Evolutionary conservation across 1,140 invertebrate species (phyloP).

Genomic region (Pogonognathellus flavescens): DNA sequence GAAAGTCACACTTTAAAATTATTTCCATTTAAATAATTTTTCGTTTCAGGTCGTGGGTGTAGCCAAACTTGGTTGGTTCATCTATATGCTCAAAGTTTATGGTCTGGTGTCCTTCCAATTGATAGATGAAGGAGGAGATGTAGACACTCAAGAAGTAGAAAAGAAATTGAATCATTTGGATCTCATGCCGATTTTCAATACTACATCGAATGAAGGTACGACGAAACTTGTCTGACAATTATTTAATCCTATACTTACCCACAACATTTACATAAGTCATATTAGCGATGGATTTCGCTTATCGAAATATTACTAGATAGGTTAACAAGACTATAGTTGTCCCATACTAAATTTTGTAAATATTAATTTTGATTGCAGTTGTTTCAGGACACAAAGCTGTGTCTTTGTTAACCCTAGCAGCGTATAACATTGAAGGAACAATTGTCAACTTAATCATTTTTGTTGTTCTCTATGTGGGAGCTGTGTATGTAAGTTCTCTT

Average conservation of each 20-base stretch:
- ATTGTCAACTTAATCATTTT: constrained; percentile 1
- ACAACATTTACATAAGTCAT: background rate
- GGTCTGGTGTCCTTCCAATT: background rate
- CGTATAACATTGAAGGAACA: constrained; percentile 26
- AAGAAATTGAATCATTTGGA: constrained; percentile 12
- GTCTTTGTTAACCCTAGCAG: background rate
- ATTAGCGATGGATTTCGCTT: too few relatives aligned
- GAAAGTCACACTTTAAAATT: background rate
- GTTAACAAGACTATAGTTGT: too few relatives aligned
- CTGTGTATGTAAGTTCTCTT: background rate
- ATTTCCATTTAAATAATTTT: background rate
- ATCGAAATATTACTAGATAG: too few relatives aligned
- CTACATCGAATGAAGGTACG: background rate
- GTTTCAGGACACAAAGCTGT: background rate
- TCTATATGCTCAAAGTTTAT: constrained; percentile 5
- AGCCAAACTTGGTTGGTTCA: background rate
- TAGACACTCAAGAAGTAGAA: background rate
- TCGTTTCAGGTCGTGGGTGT: background rate
- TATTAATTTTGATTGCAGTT: background rate
- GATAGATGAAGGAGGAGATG: background rate
- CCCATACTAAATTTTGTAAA: background rate
- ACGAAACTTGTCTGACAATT: too few relatives aligned
- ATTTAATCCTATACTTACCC: too few relatives aligned
- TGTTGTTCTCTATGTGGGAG: constrained; percentile 2
- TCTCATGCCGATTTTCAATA: constrained; percentile 2